Evolutionary conservation across 2,113 vertebrate species (phyloP).

Genomic region (Tragulus kanchil): DNA sequence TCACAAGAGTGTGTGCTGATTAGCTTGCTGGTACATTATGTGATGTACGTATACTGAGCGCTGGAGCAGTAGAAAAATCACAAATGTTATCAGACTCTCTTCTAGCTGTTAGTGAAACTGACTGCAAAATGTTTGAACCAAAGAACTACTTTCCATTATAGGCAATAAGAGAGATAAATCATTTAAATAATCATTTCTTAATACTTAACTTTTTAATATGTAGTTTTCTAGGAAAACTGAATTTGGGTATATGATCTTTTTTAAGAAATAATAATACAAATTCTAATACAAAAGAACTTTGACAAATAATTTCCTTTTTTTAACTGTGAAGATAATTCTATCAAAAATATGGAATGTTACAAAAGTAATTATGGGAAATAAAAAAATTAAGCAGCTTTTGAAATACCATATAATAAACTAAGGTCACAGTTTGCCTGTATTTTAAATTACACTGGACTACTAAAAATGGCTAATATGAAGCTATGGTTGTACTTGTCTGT

Average conservation of each 20-base stretch:
- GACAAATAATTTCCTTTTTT: neutral
- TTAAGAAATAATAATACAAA: neutral
- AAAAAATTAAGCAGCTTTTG: neutral
- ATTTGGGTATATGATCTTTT: neutral
- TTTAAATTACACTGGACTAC: neutral
- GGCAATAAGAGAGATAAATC: neutral
- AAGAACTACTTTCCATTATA: neutral
- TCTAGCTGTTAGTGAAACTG: neutral
- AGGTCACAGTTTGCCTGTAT: neutral
- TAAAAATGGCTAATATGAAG: neutral
- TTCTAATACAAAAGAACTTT: neutral
- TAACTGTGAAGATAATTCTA: neutral
- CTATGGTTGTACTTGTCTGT: neutral
- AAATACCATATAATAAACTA: neutral
- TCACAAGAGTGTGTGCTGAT: neutral
- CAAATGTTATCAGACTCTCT: neutral
- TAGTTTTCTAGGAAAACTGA: neutral
- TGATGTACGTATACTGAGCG: neutral
- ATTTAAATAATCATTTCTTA: neutral
- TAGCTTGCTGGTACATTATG: neutral
- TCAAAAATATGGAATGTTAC: neutral
- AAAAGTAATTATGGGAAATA: neutral
- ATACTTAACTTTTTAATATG: neutral
- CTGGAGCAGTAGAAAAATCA: neutral
- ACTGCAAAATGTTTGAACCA: neutral